Percentiles rank a stretch among this genome's conserved stretches.
Conservation (phyloP, 2,113 vertebrate species). For the Oncorhynchus nerka region DNA sequence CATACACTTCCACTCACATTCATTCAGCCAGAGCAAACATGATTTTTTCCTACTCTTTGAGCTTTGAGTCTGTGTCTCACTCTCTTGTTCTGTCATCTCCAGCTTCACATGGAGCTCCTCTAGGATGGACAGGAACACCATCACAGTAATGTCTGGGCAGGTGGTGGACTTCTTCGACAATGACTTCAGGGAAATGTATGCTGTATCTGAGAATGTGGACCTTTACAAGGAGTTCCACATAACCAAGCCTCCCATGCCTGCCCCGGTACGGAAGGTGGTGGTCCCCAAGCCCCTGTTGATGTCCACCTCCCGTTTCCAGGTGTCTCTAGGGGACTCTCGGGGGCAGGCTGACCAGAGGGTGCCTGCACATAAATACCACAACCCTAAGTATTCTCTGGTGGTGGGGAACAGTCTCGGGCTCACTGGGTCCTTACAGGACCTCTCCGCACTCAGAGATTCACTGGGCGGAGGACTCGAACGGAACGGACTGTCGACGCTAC, state of each 20-base stretch:
- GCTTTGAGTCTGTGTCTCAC: background rate
- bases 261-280: constrained; percentile 52
- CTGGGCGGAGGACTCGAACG: background rate
- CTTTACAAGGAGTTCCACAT: constrained; percentile 81
- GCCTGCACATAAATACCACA: constrained; percentile 90
- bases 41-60: background rate
- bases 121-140: constrained; percentile 85
- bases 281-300: constrained; percentile 46
- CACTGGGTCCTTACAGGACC: constrained; percentile 69
- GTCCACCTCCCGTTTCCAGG: constrained; percentile 70
- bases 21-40: background rate
- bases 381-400: constrained; percentile 92
- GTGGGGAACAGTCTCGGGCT: constrained; percentile 69
- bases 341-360: constrained; percentile 67
- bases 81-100: constrained; percentile 4
- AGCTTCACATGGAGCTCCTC: constrained; percentile 95
- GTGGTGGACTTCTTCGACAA: constrained; percentile 85
- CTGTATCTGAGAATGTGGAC: constrained; percentile 86
- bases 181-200: constrained; percentile 94
- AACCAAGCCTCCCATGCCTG: constrained; percentile 58
- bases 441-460: constrained; percentile 43
- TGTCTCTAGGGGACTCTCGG: constrained; percentile 53
- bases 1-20: background rate
- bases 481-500: constrained; percentile 38
- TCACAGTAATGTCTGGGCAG: constrained; percentile 90